Evolutionary conservation across 1,140 invertebrate genomes (phyloP), one percentile per base, ranked within the genome.

Genomic region (Limonius californicus): DNA sequence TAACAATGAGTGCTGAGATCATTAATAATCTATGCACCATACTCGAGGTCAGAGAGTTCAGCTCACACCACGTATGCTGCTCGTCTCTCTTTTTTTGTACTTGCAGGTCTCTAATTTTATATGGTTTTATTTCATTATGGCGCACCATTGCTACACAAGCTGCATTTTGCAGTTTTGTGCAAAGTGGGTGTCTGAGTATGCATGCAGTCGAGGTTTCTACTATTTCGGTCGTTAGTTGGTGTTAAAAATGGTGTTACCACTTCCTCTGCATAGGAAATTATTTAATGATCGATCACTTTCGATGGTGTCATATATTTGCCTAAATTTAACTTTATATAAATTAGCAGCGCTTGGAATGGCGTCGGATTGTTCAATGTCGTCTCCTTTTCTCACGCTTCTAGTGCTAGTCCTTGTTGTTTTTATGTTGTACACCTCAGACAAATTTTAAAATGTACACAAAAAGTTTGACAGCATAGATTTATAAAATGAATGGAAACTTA

Each of bases 1-100:
- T 27, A 55, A 55, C 53, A 55, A 55, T 55, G 53, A 55, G 14
- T 55, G 20, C 53, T 30, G 53, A 55, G 27, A 55, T 55, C 53
- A 55, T 55, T 55, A 55, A 55, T 55, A 55, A 27, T 32, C 27
- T 55, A 32, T 55, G 53, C 53, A 55, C 21, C 20, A 32, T 32
- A 32, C 53, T 27, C 21, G 50, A 19, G 53, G 21, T 55, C 21
- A 30, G 9, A 32, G 53, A 30, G 53, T 15, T 55, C 53, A 55
- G 2, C n/a, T 32, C 4, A 30, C 53, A 55, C 45, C 45, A 50
- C 16, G 20, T 21, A 50, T 6, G 45, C 12, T 19, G 8, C 16
- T 50, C 8, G 7, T 50, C 16, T 21, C 45, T 50, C 14, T 50
- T 21, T 21, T 50, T 45, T 18, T 27, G 3, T 27, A 9, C 9